phyloP scores from a whole-genome alignment of 2,113 vertebrate genomes.

The Balaeniceps rex region DNA sequence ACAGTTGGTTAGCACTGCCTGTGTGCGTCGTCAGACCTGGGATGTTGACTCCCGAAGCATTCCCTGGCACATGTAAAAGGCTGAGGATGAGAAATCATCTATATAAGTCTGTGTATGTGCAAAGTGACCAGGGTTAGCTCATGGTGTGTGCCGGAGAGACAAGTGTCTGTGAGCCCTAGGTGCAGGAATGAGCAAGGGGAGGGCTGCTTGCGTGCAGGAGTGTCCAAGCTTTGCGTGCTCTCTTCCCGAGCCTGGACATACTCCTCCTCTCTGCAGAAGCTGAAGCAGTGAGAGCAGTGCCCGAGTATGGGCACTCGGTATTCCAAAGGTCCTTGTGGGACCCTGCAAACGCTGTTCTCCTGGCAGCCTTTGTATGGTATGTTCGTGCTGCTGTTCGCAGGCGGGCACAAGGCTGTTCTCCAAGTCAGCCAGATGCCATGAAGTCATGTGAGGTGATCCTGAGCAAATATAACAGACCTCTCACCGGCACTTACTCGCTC shows the following conservation, averaged over 20 bases:
- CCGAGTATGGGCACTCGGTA: neutral
- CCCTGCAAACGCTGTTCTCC: neutral
- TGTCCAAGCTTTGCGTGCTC: neutral
- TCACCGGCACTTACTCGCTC: neutral
- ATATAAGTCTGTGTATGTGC: neutral
- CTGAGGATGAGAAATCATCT: neutral
- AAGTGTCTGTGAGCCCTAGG: neutral
- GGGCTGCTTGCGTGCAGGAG: rapidly evolving
- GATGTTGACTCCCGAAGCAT: neutral
- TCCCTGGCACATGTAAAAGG: neutral
- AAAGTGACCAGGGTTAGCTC: rapidly evolving
- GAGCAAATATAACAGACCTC: neutral
- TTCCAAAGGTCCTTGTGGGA: neutral
- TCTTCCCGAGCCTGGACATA: neutral
- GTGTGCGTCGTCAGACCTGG: rapidly evolving
- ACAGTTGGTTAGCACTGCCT: neutral
- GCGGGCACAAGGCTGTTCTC: neutral
- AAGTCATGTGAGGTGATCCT: conserved; percentile 31
- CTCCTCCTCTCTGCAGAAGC: neutral
- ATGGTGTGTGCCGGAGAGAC: rapidly evolving
- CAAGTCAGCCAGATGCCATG: conserved; percentile 27
- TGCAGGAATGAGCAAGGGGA: neutral
- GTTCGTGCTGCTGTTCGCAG: neutral
- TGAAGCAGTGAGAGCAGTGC: neutral
- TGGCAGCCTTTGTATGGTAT: neutral